These are phyloP conservation scores for Agelastica alni DNA, from an alignment of 2,888 invertebrate genomes.

Conservation along the genomic window DNA sequence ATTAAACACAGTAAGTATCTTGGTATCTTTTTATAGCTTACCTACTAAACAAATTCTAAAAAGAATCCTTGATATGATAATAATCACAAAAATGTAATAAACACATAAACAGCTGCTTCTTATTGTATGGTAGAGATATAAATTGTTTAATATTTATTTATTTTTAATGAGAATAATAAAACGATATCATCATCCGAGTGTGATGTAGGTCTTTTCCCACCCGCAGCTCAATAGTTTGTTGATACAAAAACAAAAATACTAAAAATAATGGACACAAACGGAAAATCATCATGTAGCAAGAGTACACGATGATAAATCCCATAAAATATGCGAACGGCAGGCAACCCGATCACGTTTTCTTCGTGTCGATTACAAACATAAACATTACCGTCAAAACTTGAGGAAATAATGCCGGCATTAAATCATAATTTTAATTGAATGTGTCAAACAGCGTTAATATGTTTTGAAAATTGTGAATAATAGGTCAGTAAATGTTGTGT, in stretches of 20 bases:
- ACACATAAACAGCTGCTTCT: too few species aligned
- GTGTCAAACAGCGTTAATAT: conserved; percentile 32
- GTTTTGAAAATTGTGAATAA: conserved; percentile 28
- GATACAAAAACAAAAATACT: background rate
- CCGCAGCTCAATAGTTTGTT: background rate
- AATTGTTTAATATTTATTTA: too few species aligned
- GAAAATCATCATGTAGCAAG: background rate
- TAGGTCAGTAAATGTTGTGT: conserved; percentile 23
- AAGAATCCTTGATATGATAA: too few species aligned
- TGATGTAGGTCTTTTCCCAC: conserved; percentile 7
- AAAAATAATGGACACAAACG: background rate
- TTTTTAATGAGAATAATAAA: background rate
- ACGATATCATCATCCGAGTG: conserved; percentile 4
- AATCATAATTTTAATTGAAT: conserved; percentile 35
- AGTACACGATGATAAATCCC: background rate
- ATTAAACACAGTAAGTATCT: too few species aligned
- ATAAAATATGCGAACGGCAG: background rate
- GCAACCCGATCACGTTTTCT: conserved; percentile 5
- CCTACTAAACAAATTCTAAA: too few species aligned
- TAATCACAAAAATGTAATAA: too few species aligned
- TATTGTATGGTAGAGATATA: too few species aligned
- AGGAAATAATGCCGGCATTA: conserved; percentile 27
- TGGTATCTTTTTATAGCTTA: too few species aligned
- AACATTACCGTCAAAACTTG: conserved; percentile 14
- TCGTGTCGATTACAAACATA: conserved; percentile 5